A percentile compares a stretch with the other conserved stretches of the same genome.
Evolutionary conservation across 2,888 invertebrate genomes (phyloP).

Genomic region (Hemithea aestivaria): DNA sequence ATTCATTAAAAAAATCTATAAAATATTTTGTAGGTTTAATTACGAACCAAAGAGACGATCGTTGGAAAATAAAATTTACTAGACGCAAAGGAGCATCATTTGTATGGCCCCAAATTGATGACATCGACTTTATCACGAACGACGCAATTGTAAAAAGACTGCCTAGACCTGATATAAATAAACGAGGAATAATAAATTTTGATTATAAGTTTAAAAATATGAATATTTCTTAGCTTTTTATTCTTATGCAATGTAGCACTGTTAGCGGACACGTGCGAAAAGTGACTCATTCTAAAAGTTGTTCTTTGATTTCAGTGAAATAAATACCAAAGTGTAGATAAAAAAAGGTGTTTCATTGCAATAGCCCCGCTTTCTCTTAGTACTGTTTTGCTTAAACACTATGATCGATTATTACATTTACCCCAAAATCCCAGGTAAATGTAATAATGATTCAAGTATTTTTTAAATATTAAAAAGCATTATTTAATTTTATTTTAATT

Average conservation of each 20-base stretch:
- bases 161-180: conserved; percentile 12
- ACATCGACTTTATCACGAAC: conserved; percentile 14
- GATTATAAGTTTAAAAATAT: conserved; percentile 15
- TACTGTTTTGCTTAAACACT: conserved; percentile 5
- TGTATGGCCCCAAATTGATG: conserved; percentile 18
- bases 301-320: conserved; percentile 6
- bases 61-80: conserved; percentile 8
- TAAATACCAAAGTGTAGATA: conserved; percentile 4
- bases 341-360: conserved; percentile 8
- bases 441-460: too few relatives aligned
- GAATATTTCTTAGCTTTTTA: conserved; percentile 7
- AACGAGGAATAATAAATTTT: conserved; percentile 14
- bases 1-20: conserved; percentile 5
- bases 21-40: conserved; percentile 5
- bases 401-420: conserved; percentile 5
- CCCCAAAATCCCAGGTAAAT: conserved; percentile 6
- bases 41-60: not conserved
- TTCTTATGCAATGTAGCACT: not conserved
- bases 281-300: conserved; percentile 4
- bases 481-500: too few relatives aligned
- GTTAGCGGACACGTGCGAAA: too few relatives aligned
- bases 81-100: conserved; percentile 7
- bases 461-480: too few relatives aligned
- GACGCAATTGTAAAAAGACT: conserved; percentile 14
- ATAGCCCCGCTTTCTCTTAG: conserved; percentile 2